Base-by-base conservation (phyloP, 1,140 invertebrate species). In the Chelonus insularis region DNA sequence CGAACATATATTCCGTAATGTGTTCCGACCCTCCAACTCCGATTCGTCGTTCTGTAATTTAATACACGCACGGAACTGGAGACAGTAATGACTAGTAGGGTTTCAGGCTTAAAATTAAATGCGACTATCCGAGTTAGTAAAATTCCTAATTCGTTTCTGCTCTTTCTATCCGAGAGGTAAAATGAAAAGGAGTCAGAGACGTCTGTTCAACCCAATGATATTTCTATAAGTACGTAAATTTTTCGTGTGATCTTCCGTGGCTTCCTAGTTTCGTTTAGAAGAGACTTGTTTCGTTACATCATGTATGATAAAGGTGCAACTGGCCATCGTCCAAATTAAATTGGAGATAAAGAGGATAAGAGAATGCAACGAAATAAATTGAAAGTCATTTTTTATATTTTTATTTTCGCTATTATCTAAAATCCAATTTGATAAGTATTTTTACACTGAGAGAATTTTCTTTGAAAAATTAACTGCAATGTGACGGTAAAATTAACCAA, bases 71-170 rank as follows among this genome's bases (percentile, higher is more conserved):
- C 60, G 64, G 72, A 75, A 75, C 77, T 78, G 72, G 76, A 77
- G 72, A 74, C 71, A 68, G 72, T 79, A 78, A 77, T 78, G 71
- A 76, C 72, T 80, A 74, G 73, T 82, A 79, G 56, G 80, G 80
- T 76, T 82, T 82, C 80, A 66, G 75, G 78, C 78, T 82, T 82
- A 82, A 80, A 81, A 80, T 82, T 81, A 80, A 80, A 78, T 77
- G 71, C 73, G 76, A 79, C 76, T 79, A 77, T 73, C 73, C 76
- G 75, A 82, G 77, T 79, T 78, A 76, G 79, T 79, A 76, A 79
- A 82, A 79, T 81, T 81, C 75, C 78, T 78, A 79, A 81, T 82
- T 81, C 79, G 79, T 68, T 66, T 56, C 71, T 70, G 66, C 51
- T 45, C 36, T 20, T n/a, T 51, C 14, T 51, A 25, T 23, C 32